Evolutionary conservation across 2,888 invertebrate species (phyloP), one percentile per base, ranked within the genome.

Genomic region (Isotomurus palustris): DNA sequence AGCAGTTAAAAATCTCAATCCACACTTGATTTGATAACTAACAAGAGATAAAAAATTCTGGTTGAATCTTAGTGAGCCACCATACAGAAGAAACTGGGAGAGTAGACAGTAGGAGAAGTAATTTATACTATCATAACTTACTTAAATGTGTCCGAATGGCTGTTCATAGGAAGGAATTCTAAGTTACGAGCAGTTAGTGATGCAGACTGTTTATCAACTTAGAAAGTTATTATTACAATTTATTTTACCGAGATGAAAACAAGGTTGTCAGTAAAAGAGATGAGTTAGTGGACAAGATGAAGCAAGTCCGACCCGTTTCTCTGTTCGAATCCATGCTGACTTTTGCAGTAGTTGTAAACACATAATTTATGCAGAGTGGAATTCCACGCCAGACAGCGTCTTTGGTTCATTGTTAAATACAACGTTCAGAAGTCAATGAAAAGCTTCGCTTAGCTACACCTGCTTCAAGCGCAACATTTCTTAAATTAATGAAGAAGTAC

Each of bases 151-250:
- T 47, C 47, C 47, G 19, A 47, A 43, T 38, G 38, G n/a, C 38
- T 38, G 38, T 38, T 38, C 17, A 19, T 38, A 38, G 38, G 14
- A 4, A 38, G 19, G 25, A 35, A 17, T 43, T 50, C 41, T 49
- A 56, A 49, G 49, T 49, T 49, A 56, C 32, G 49, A 49, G 41
- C 40, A 50, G 10, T 22, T 43, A n/a, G 49, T 27, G 28, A n/a
- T 51, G 38, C 24, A 35, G 40, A 54, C 35, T 47, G 27, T 25
- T 47, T 47, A 47, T 47, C 28, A 47, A 25, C 47, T 47, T n/a
- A 47, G 6, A 22, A 47, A 47, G 47, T 47, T 27, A 27, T 47
- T 47, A 47, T 47, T 47, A 47, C 25, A 27, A 47, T 47, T 47
- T 47, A 47, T 47, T 47, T 47, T 43, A 8, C 47, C 27, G 4